Percentiles rank a stretch among this genome's conserved stretches.
phyloP scores from a whole-genome alignment of 1,140 invertebrate species.

The Papilio machaon region DNA sequence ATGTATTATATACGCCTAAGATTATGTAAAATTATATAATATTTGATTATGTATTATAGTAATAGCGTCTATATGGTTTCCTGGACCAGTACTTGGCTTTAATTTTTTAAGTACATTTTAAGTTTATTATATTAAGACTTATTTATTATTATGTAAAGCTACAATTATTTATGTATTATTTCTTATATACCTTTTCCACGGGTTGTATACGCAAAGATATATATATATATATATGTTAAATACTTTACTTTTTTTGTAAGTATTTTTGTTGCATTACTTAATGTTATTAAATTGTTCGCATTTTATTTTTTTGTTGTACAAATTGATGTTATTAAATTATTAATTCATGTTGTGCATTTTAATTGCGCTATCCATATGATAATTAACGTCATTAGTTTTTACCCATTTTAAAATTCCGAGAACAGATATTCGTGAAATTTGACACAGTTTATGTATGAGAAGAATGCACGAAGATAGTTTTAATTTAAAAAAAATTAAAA shows the following conservation, averaged over 20 bases:
- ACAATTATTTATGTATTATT: neutral
- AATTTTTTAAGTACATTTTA: conserved; percentile 70
- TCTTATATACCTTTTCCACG: conserved; percentile 9
- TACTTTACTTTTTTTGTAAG: conserved; percentile 28
- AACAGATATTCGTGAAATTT: no score
- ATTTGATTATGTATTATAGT: conserved; percentile 39
- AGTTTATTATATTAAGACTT: conserved; percentile 50
- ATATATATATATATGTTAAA: neutral
- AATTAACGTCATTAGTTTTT: neutral
- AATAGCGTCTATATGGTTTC: conserved; percentile 50
- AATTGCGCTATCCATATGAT: neutral
- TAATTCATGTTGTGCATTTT: conserved; percentile 50
- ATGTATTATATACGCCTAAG: conserved; percentile 51
- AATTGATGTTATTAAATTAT: conserved; percentile 54
- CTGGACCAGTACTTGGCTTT: conserved; percentile 68
- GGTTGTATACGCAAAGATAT: conserved; percentile 34
- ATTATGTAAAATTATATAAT: conserved; percentile 45
- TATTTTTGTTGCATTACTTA: conserved; percentile 46
- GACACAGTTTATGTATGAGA: no score
- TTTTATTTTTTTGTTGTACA: conserved; percentile 43
- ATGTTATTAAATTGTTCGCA: conserved; percentile 42
- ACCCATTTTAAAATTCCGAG: no score
- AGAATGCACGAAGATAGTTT: no score
- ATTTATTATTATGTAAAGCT: conserved; percentile 37
- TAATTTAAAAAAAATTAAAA: no score